Base-by-base conservation (phyloP, 1,140 invertebrate species). In the Drosophila fuyamai region DNA sequence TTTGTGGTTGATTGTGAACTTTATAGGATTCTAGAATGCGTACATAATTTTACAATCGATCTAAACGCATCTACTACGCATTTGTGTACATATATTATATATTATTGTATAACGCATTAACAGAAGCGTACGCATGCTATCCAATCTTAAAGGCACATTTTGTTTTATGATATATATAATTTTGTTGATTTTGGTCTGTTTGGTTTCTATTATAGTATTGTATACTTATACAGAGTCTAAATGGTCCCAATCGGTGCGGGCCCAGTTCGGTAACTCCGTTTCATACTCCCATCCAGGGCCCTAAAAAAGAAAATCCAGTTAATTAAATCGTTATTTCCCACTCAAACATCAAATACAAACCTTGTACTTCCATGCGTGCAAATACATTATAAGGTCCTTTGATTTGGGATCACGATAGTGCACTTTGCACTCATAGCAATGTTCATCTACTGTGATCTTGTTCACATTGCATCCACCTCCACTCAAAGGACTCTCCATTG, bases 351-450 rank as follows among this genome's bases (percentile, higher is more conserved):
- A 82, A 8, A 10, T 3, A 18, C 58, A 4, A 8, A 95, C 96
- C 93, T 96, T 96, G 92, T 98, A 99, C 90, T 96, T 96, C 95
- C 97, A 97, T 29, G 98, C 98, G 93, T 99, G 98, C 23, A 99
- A 94, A 93, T 98, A 99, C 97, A 99, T 98, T 54, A 98, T 96
- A 16, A 99, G 94, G 91, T 99, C 97, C 68, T 96, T 95, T 0
- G 97, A 96, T 61, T 96, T 96, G 0, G 98, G 98, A 93, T 99
- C 98, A 46, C 96, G 94, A 93, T 97, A 98, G 50, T 96, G 94
- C 16, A 97, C 96, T 93, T 97, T 97, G 93, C 98, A 99, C 92
- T 98, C 97, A 90, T 97, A 96, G 93, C 98, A 99, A 89, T 98
- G 96, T 5, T 95, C 95, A 86, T 98, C 97, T 8, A 95, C 93